Evolutionary conservation across 1,140 invertebrate genomes (phyloP).

Genomic region (Drosophila repletoides): DNA sequence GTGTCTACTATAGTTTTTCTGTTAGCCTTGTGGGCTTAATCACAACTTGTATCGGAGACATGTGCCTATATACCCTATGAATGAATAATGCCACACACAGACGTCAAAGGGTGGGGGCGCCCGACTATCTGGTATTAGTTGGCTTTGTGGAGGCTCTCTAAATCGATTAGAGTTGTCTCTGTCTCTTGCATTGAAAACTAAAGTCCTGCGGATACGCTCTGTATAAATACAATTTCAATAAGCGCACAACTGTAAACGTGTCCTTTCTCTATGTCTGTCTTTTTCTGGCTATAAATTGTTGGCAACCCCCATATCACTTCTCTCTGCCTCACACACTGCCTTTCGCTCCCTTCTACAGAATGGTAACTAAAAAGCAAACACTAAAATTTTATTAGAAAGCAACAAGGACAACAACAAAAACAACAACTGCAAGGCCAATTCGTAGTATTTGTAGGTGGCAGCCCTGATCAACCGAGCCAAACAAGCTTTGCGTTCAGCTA

Average conservation of each 20-base stretch:
- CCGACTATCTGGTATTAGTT: slow-evolving; percentile 22
- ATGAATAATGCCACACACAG: slow-evolving; percentile 66
- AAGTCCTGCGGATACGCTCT: not conserved
- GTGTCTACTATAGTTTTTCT: slow-evolving; percentile 19
- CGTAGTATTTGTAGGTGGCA: too few species aligned
- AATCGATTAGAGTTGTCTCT: slow-evolving; percentile 58
- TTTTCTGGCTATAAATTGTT: slow-evolving; percentile 10
- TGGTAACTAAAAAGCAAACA: slow-evolving; percentile 32
- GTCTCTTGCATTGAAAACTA: not conserved
- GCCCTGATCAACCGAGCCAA: slow-evolving; percentile 23
- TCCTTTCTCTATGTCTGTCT: not conserved
- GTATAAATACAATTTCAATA: slow-evolving; percentile 35
- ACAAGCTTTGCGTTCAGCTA: slow-evolving; percentile 15
- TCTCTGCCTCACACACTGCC: not conserved
- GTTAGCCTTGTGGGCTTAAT: slow-evolving; percentile 66
- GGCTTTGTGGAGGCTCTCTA: slow-evolving; percentile 51
- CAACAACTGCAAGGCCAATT: not conserved
- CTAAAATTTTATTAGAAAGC: slow-evolving; percentile 7
- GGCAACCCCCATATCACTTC: not conserved
- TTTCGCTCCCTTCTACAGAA: slow-evolving; percentile 1
- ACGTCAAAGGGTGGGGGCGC: not conserved
- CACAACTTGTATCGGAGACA: slow-evolving; percentile 51
- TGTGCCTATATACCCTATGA: slow-evolving; percentile 19
- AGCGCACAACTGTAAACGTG: slow-evolving; percentile 6
- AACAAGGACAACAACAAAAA: slow-evolving; percentile 3